Percentiles rank a stretch among this genome's conserved stretches.
These are phyloP conservation scores for Acropternis orthonyx DNA, from an alignment of 2,797 vertebrate species.

Conservation along the genomic window DNA sequence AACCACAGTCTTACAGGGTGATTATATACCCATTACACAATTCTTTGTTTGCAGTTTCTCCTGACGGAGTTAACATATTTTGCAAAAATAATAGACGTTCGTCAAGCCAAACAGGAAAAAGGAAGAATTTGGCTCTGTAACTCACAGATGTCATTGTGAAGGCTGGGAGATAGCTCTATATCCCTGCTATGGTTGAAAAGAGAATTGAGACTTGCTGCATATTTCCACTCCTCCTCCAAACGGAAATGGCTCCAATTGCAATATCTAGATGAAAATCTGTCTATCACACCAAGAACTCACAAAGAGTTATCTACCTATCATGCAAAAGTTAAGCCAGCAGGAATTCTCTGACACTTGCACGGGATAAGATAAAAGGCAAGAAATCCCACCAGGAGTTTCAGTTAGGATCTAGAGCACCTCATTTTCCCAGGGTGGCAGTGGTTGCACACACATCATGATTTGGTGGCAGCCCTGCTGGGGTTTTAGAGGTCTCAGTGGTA, in stretches of 20 bases:
- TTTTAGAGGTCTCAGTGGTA: background rate
- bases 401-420: background rate
- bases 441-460: background rate
- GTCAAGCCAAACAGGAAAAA: background rate
- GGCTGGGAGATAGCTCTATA: background rate
- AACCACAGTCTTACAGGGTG: background rate
- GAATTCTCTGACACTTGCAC: background rate
- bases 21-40: background rate
- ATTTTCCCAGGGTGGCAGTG: background rate
- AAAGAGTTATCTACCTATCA: background rate
- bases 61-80: background rate
- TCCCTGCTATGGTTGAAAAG: background rate
- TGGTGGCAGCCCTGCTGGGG: accelerated
- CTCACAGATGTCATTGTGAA: background rate
- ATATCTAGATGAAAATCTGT: background rate
- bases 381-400: background rate
- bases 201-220: background rate
- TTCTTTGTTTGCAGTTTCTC: background rate
- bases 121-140: constrained; percentile 14
- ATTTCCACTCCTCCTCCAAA: constrained; percentile 1
- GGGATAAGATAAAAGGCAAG: background rate
- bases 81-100: background rate
- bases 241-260: background rate
- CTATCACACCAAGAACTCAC: background rate
- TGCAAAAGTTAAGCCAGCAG: background rate